Percentiles rank a stretch among this genome's conserved stretches.
These are phyloP conservation scores for Pedetes capensis DNA, from an alignment of 2,113 vertebrate species.

Conservation along the genomic window DNA sequence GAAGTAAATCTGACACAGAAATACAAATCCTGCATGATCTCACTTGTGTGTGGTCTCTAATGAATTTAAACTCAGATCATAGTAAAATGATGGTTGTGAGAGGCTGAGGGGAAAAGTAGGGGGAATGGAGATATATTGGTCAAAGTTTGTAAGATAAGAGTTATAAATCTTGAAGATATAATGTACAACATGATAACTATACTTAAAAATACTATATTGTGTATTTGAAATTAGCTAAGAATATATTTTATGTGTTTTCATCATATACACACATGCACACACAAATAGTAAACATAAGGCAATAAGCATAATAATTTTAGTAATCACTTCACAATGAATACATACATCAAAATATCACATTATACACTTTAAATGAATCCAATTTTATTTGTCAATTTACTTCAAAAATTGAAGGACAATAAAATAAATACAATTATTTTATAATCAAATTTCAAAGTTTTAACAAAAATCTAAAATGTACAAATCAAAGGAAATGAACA, in stretches of 20 bases:
- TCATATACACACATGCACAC: too few relatives aligned
- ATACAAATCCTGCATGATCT: too few relatives aligned
- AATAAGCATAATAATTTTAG: background rate
- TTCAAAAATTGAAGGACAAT: background rate
- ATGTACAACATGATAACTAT: background rate
- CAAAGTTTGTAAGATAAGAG: background rate
- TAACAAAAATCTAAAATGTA: background rate
- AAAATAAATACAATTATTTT: background rate
- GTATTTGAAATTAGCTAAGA: background rate
- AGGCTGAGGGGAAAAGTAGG: background rate
- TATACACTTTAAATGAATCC: background rate
- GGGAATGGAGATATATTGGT: background rate
- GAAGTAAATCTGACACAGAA: background rate
- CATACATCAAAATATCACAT: too few relatives aligned
- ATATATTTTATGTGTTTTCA: background rate
- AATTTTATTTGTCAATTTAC: background rate
- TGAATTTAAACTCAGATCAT: background rate
- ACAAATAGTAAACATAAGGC: background rate
- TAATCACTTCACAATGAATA: background rate
- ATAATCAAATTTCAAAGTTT: background rate
- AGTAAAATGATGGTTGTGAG: background rate
- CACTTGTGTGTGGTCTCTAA: background rate
- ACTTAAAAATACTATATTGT: too few relatives aligned
- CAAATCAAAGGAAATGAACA: background rate
- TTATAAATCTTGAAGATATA: background rate